A percentile compares a stretch with the other conserved stretches of the same genome.
Evolutionary conservation across 1,140 invertebrate genomes (phyloP).

Genomic region (Heterodera carotae): DNA sequence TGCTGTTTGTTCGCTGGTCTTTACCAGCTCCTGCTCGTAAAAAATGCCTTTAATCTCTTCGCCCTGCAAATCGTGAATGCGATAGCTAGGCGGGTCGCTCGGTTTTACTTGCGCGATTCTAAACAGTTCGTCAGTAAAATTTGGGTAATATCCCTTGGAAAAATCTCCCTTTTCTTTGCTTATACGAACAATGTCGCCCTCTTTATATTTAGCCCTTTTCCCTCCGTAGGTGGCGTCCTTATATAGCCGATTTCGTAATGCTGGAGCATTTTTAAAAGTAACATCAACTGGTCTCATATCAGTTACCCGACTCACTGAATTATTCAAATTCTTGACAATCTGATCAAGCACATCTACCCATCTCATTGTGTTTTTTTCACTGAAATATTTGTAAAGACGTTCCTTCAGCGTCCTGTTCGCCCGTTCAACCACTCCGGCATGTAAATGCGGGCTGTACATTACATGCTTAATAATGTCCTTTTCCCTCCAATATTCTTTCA

Average conservation of each 20-base stretch:
- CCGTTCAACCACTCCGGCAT: neutral
- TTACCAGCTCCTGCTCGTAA: conserved; percentile 1
- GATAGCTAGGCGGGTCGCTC: neutral
- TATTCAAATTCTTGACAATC: neutral
- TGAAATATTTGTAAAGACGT: neutral
- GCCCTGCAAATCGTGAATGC: neutral
- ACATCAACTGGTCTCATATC: neutral
- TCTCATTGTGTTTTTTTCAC: neutral
- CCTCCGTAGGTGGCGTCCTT: neutral
- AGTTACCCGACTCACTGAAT: neutral
- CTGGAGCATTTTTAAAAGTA: neutral
- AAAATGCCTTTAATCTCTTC: conserved; percentile 1
- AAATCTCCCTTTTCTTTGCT: conserved; percentile 6
- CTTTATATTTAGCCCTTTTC: neutral
- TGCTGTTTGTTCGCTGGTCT: neutral
- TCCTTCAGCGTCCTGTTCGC: neutral
- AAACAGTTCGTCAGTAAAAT: conserved; percentile 17
- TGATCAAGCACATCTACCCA: neutral
- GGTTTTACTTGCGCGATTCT: neutral
- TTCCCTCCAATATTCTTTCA: neutral
- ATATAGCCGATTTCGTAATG: neutral
- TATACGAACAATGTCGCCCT: neutral
- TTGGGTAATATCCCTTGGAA: conserved; percentile 5
- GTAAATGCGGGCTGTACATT: neutral
- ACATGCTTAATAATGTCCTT: conserved; percentile 1